Percentiles rank a stretch among this genome's conserved stretches.
Evolutionary conservation across 1,140 invertebrate genomes (phyloP).

Genomic region (Drosophila trapezifrons): DNA sequence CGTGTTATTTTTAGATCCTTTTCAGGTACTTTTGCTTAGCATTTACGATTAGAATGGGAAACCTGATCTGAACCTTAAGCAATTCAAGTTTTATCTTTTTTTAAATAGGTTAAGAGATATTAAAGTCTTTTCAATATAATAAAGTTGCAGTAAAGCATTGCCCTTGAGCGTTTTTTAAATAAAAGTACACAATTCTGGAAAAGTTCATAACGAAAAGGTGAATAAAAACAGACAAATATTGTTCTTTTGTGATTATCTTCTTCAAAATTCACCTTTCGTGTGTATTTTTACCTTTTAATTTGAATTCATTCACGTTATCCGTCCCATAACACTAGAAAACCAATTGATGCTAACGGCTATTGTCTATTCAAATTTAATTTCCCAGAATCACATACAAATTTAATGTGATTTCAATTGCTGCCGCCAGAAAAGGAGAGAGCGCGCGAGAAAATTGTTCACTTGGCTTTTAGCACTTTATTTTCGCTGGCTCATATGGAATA

Average conservation of each 20-base stretch:
- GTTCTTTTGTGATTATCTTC: not conserved
- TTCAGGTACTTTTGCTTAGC: no score
- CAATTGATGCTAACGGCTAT: not conserved
- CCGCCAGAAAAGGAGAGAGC: slow-evolving; percentile 7
- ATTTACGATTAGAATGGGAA: no score
- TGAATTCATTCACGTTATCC: not conserved
- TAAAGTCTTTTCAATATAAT: no score
- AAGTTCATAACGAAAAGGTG: not conserved
- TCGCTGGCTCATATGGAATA: slow-evolving; percentile 20
- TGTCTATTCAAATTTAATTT: slow-evolving; percentile 23
- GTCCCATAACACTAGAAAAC: slow-evolving; percentile 11
- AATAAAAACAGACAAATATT: not conserved
- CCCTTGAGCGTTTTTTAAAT: not conserved
- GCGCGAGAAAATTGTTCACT: slow-evolving; percentile 17
- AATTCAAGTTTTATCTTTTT: no score
- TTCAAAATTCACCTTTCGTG: not conserved
- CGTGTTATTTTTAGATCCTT: not conserved
- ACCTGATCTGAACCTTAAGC: no score
- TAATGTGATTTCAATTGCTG: slow-evolving; percentile 24
- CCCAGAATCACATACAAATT: slow-evolving; percentile 22
- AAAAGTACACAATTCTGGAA: not conserved
- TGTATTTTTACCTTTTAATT: not conserved
- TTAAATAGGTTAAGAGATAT: no score
- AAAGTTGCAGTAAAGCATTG: no score
- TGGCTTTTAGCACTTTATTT: slow-evolving; percentile 52